Base-by-base conservation (phyloP, 2,888 invertebrate species). In the Dasysyrphus tricinctus region DNA sequence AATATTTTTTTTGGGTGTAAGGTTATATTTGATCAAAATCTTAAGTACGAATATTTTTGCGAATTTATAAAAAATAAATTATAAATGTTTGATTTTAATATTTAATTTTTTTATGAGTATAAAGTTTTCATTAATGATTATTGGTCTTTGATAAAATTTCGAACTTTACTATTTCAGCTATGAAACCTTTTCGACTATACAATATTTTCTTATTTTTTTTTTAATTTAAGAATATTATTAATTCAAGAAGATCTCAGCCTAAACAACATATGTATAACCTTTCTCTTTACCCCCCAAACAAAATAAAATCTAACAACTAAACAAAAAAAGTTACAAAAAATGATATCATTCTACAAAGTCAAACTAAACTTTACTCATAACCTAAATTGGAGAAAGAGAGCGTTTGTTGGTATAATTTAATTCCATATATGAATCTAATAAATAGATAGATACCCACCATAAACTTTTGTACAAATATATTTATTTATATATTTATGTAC, bases 331-430 rank as follows among this genome's bases (percentile, higher is more conserved):
- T 14, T 34, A 37, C 32, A 63, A 44, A 63, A 77, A 77, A 29
- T 86, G 85, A 86, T 81, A 78, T 81, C 81, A 86, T 81, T 56
- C 32, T 49, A 29, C 51, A 82, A 78, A 75, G 70, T 78, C 70
- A 67, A 75, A 51, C 74, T 78, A 67, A 81, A 81, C 73, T 63
- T 81, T 44, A 69, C 73, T 78, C 65, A 86, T 86, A 86, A 81
- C 74, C 82, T 57, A 72, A 82, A 81, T 70, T 37, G 65, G 34
- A 77, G 63, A 63, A 47, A 24, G 57, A 69, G 51, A 24, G 16
- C 12, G n/a, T n/a, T n/a, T n/a, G n/a, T 37, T 16, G 29, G 57
- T 37, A 77, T 69, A 77, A 81, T 78, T 86, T 78, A 78, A 82
- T 78, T 82, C 82, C 78, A 75, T 75, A 79, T 47, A 75, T 29